phyloP scores from a whole-genome alignment of 2,888 invertebrate genomes.

The Phortica okadai region DNA sequence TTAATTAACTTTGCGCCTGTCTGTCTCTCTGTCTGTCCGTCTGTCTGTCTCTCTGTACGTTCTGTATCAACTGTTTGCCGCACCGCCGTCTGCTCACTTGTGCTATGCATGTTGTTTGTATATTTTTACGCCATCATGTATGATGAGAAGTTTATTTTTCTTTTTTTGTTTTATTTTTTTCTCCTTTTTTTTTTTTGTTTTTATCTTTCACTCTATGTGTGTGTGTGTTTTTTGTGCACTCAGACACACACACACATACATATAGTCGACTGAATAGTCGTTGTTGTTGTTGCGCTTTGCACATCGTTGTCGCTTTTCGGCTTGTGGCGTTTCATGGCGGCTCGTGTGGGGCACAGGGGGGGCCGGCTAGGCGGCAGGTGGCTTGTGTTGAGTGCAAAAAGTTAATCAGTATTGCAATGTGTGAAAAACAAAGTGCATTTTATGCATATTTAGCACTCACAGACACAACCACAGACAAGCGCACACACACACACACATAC shows the following conservation, averaged over 20 bases:
- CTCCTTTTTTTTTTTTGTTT: background rate
- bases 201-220: conserved; percentile 16
- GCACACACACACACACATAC: conserved; percentile 7
- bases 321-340: too few species aligned
- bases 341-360: too few species aligned
- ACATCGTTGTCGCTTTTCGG: background rate
- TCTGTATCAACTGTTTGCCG: conserved; percentile 37
- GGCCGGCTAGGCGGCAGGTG: background rate
- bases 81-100: background rate
- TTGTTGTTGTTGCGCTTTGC: background rate
- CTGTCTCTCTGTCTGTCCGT: conserved; percentile 18
- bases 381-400: conserved; percentile 54
- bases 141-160: too few species aligned
- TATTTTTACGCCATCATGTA: too few species aligned
- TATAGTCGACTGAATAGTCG: background rate
- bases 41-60: conserved; percentile 13
- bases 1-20: conserved; percentile 33
- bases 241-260: conserved; percentile 18
- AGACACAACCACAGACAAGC: conserved; percentile 26
- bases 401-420: conserved; percentile 71
- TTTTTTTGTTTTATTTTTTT: background rate
- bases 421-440: conserved; percentile 74
- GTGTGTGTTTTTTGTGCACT: conserved; percentile 44
- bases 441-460: conserved; percentile 51
- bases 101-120: too few species aligned